phyloP scores from a whole-genome alignment of 2,797 vertebrate species.

The Alectoris magna region DNA sequence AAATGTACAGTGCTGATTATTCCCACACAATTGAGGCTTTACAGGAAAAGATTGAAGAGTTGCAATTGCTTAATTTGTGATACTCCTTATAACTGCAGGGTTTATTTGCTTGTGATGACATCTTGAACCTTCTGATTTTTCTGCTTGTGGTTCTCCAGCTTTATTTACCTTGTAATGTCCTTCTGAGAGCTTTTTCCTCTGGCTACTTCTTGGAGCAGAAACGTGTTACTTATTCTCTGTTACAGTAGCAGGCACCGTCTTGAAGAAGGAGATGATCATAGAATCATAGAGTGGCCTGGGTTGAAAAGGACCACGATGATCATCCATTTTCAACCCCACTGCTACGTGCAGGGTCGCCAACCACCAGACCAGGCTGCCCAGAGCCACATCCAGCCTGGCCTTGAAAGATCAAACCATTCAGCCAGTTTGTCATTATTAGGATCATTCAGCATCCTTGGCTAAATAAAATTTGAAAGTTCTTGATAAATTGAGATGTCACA shows the following conservation, averaged over 20 bases:
- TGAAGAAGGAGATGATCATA: neutral
- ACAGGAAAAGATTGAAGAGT: neutral
- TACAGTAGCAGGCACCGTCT: neutral
- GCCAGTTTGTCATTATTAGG: neutral
- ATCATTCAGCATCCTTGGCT: neutral
- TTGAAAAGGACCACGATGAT: no score
- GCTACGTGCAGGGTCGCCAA: no score
- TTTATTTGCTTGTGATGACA: neutral
- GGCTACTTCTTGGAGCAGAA: neutral
- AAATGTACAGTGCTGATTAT: neutral
- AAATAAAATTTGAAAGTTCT: neutral
- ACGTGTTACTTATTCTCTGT: neutral
- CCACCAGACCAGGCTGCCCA: no score
- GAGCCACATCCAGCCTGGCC: no score
- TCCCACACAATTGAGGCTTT: neutral
- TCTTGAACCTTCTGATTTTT: neutral
- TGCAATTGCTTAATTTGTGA: neutral
- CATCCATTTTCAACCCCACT: no score
- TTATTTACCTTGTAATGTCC: neutral
- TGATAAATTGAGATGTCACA: neutral
- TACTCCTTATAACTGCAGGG: neutral
- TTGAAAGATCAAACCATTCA: neutral
- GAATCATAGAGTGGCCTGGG: no score
- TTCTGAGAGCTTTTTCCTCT: neutral
- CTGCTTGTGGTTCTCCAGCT: neutral